Base-by-base conservation (phyloP, 2,888 invertebrate species). In the Phengaris arion region DNA sequence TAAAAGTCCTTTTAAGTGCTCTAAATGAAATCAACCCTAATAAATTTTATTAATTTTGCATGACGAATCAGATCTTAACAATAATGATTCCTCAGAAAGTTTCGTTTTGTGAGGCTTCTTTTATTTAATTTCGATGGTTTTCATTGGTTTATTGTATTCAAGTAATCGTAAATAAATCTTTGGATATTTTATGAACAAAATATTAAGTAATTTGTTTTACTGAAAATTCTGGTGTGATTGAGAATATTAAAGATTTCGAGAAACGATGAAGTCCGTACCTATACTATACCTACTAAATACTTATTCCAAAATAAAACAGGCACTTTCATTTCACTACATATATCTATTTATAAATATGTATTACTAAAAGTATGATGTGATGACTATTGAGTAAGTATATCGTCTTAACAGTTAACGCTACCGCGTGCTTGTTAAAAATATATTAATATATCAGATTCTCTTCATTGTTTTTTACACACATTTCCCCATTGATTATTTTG, bases 1-100 rank as follows among this genome's bases (percentile, higher is more conserved):
- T 72, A 54, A 35, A 54, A 54, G 51, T 72, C 72, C 22, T 54
- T 72, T 72, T 35, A 45, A 70, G 52, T 52, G 13, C 72, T 35
- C n/a, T 13, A 72, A 72, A 72, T 72, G 54, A 72, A 72, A 72
- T 72, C 54, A 54, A 72, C 72, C 72, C 13, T 54, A 54, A 54
- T 72, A 72, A 72, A 72, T 72, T 72, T 52, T 35, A 54, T 54
- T 54, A 52, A 15, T 35, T 72, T 72, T 54, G 72, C 52, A 72
- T 72, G 72, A 54, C 35, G 54, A 52, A 72, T 52, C 72, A 72
- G 52, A 7, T 54, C 52, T 72, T 52, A 72, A 54, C 4, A 7
- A 8, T 70, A 48, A 70, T 70, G 22, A 64, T 13, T 52, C 22
- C 12, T 48, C 35, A 35, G 45, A 72, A 54, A 48, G 35, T 72